These are phyloP conservation scores for Phenganax stokvisi DNA, from an alignment of 92 coral and sea anemone genomes.

Conservation along the genomic window DNA sequence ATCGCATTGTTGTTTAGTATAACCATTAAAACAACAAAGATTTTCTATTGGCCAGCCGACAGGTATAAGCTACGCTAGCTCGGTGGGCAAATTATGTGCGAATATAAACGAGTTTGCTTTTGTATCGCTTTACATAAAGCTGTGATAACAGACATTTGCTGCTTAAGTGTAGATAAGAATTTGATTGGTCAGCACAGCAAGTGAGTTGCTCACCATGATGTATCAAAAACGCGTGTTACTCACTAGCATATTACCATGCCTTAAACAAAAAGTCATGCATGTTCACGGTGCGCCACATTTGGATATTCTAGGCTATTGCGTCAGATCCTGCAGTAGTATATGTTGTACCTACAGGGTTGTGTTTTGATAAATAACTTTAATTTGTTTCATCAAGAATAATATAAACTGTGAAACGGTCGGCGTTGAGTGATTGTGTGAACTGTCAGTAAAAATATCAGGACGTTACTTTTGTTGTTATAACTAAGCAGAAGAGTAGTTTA, in stretches of 20 bases:
- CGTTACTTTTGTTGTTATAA: not conserved
- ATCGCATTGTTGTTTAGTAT: not conserved
- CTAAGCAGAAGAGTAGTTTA: not conserved
- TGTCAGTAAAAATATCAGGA: not conserved
- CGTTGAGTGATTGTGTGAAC: slow-evolving; percentile 11
- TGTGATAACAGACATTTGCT: slow-evolving; percentile 40
- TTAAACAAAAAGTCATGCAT: not conserved
- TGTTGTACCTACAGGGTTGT: not conserved
- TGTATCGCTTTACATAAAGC: slow-evolving; percentile 43
- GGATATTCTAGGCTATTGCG: not conserved
- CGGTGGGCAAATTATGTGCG: slow-evolving; percentile 38
- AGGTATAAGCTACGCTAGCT: slow-evolving; percentile 12
- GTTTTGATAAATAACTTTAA: slow-evolving; percentile 1
- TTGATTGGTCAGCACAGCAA: slow-evolving; percentile 3
- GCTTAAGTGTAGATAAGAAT: slow-evolving; percentile 27
- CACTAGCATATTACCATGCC: not conserved
- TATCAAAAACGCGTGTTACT: slow-evolving; percentile 6
- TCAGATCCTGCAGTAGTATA: not conserved
- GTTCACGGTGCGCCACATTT: not conserved
- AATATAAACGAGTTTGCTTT: slow-evolving; percentile 5
- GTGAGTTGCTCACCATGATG: not conserved
- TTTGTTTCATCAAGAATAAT: slow-evolving; percentile 28
- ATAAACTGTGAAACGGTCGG: slow-evolving; percentile 19
- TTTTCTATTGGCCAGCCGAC: not conserved
- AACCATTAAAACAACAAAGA: not conserved